These are phyloP conservation scores for Sardina pilchardus DNA, from an alignment of 2,113 vertebrate genomes.

Conservation along the genomic window DNA sequence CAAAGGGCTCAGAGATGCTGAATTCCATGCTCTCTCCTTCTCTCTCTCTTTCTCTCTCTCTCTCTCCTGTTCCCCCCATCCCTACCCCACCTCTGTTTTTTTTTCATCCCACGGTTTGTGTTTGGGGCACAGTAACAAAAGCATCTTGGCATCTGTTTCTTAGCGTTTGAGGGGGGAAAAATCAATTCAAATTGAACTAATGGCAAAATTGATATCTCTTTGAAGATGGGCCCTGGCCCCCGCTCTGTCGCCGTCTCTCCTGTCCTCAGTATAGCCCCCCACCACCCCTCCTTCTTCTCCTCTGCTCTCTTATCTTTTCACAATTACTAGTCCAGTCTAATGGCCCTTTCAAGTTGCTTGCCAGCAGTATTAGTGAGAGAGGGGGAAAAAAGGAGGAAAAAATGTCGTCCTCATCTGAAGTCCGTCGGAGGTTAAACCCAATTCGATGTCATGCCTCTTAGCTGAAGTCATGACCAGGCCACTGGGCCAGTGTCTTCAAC, in stretches of 20 bases:
- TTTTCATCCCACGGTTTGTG: constrained; percentile 51
- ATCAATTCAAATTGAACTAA: constrained; percentile 74
- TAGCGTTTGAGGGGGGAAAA: constrained; percentile 52
- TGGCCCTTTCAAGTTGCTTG: constrained; percentile 71
- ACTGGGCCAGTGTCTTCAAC: constrained; percentile 55
- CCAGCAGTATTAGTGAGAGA: constrained; percentile 71
- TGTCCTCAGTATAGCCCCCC: constrained; percentile 15
- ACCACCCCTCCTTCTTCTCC: constrained; percentile 53
- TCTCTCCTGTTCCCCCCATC: constrained; percentile 34
- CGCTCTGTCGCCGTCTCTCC: constrained; percentile 18
- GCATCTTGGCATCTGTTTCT: constrained; percentile 68
- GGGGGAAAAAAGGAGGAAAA: neutral
- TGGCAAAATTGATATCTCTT: constrained; percentile 77
- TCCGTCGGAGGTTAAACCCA: constrained; percentile 56
- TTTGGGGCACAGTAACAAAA: constrained; percentile 61
- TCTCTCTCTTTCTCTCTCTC: constrained; percentile 42
- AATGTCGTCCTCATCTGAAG: constrained; percentile 63
- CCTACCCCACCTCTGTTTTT: constrained; percentile 29
- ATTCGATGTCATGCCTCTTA: constrained; percentile 56
- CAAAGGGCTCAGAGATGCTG: constrained; percentile 77
- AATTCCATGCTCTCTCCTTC: constrained; percentile 59
- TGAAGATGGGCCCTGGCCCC: constrained; percentile 61
- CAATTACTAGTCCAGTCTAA: constrained; percentile 72
- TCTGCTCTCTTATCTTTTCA: constrained; percentile 75
- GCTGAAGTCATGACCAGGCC: constrained; percentile 61